phyloP scores from a whole-genome alignment of 2,797 vertebrate species.

The Hapalemur alaotrensis region DNA sequence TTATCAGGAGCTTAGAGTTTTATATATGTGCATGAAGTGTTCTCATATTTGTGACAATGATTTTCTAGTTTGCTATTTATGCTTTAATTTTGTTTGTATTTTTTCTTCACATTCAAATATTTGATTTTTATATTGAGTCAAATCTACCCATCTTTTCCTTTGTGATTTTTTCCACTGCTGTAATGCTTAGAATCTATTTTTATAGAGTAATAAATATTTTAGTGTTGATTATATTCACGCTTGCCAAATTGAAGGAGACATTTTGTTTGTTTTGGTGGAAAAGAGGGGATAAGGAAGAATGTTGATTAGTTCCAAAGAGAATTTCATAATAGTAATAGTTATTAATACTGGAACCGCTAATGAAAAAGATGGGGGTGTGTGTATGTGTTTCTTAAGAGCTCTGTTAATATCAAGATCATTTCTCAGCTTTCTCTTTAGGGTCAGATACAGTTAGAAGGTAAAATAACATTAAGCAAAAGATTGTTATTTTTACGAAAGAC shows the following conservation, averaged over 20 bases:
- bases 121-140: background rate
- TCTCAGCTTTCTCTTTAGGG: background rate
- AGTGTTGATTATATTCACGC: background rate
- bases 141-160: background rate
- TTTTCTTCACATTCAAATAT: background rate
- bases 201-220: background rate
- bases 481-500: constrained; percentile 16
- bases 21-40: background rate
- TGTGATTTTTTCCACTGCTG: background rate
- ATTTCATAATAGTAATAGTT: background rate
- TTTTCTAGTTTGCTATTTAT: background rate
- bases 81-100: constrained; percentile 15
- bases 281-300: background rate
- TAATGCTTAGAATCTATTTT: background rate
- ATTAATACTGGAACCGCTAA: background rate
- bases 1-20: background rate
- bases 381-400: background rate
- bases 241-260: background rate
- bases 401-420: background rate
- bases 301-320: background rate
- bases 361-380: background rate
- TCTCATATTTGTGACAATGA: background rate
- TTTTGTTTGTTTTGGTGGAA: background rate
- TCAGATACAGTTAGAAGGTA: constrained; percentile 20
- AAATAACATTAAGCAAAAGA: background rate